Base-by-base conservation (phyloP, 2,888 invertebrate genomes). In the Cristatella mucedo region DNA sequence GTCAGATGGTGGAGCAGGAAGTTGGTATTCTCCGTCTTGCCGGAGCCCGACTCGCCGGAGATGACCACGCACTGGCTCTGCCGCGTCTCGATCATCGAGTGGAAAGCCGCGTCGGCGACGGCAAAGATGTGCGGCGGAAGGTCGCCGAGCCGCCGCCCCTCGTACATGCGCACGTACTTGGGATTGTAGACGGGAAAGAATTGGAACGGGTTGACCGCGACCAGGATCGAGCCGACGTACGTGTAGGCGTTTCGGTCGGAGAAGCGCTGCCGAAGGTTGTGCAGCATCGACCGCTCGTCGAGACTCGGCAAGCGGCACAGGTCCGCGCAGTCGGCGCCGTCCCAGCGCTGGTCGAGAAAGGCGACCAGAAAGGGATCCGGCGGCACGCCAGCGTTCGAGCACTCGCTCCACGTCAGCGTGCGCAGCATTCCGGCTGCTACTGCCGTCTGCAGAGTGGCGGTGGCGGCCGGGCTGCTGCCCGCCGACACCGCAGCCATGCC, bases 101-200 rank as follows among this genome's bases (percentile, higher is more conserved):
- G 83, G 66, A 86, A 89, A 19, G 87, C 86, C 13, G 84, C 80
- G 63, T 87, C 87, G 5, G 87, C 87, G 33, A 91, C 83, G 40
- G 91, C 91, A 70, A 91, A 93, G 59, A 93, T 87, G 63, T 93
- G 91, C 32, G 93, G 91, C 29, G 91, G 89, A 51, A 89, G 73
- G 59, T 85, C 86, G 21, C 85, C 84, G 53, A 87, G 74, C 53
- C 85, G 72, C 61, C 85, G 76, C 4, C 16, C 24, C 69, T 91
- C 89, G 69, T 91, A 93, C 53, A 89, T 69, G 67, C 86, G 83
- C 50, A 89, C 89, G 71, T 87, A 89, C 69, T 89, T 91, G 33
- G 91, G 91, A 70, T 91, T 91, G 72, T 91, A 93, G 52, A 93
- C 91, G 18, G 91, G 89, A 67, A 86, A 86, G 68, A 89, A 89